phyloP scores from a whole-genome alignment of 2,888 invertebrate species.

The Augiades crinisus region DNA sequence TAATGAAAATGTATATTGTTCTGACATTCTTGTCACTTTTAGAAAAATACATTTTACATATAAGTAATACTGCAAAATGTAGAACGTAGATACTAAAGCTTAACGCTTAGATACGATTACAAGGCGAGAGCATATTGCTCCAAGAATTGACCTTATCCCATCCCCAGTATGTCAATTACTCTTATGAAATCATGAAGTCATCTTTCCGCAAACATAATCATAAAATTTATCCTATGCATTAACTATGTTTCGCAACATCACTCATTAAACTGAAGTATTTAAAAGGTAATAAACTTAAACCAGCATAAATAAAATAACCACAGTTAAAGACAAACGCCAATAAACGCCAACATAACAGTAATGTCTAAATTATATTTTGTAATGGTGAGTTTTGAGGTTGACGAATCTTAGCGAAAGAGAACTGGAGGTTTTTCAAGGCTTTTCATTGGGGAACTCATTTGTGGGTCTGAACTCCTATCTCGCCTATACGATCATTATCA shows the following conservation, averaged over 20 bases:
- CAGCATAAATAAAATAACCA: no score
- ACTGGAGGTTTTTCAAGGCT: no score
- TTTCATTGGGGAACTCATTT: no score
- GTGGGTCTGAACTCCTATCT: no score
- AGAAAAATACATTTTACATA: neutral
- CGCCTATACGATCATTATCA: no score
- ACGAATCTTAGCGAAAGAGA: no score
- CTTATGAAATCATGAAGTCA: neutral
- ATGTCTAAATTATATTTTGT: no score
- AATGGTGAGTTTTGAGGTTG: no score
- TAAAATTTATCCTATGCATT: neutral
- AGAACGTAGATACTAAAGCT: constrained; percentile 3
- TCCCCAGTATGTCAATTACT: constrained; percentile 18
- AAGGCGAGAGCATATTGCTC: neutral
- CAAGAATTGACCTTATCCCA: constrained; percentile 10
- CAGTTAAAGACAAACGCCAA: no score
- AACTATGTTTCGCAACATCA: neutral
- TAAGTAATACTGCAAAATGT: constrained; percentile 1
- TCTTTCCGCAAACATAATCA: neutral
- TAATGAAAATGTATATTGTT: constrained; percentile 1
- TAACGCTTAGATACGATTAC: constrained; percentile 2
- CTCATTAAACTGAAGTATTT: no score
- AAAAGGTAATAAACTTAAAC: no score
- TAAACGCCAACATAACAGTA: no score
- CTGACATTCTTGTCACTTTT: constrained; percentile 1